Percentiles rank a stretch among this genome's conserved stretches.
phyloP scores from a whole-genome alignment of 1,140 invertebrate genomes.

The Dolichoris vasculosae region DNA sequence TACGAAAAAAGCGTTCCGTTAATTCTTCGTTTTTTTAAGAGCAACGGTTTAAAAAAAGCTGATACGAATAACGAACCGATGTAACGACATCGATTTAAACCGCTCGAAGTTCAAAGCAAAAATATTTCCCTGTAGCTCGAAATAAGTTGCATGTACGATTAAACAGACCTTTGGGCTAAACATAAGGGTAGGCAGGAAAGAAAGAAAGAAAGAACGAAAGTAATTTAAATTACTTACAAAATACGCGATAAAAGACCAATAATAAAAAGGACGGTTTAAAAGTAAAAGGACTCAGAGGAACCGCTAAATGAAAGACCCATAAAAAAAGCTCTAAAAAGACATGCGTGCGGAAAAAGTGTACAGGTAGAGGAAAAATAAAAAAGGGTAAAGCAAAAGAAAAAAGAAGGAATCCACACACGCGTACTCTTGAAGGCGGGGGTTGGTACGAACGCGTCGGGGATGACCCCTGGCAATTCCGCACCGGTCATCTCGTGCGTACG shows the following conservation, averaged over 20 bases:
- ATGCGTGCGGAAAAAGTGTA: background rate
- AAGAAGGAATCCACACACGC: too few species aligned
- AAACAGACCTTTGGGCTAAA: background rate
- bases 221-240: constrained; percentile 24
- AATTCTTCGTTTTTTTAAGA: background rate
- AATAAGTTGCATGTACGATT: background rate
- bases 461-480: constrained; percentile 6
- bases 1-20: too few species aligned
- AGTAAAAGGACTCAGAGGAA: constrained; percentile 24
- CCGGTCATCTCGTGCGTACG: background rate
- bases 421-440: background rate
- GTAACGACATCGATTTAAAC: background rate
- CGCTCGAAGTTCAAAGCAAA: background rate
- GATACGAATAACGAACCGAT: background rate
- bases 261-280: constrained; percentile 30
- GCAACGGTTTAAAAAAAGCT: background rate
- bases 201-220: background rate
- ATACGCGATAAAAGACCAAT: constrained; percentile 10
- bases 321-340: constrained; percentile 26
- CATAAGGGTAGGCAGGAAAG: background rate
- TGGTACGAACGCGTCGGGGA: constrained; percentile 11
- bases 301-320: constrained; percentile 34
- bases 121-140: background rate
- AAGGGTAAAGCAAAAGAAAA: too few species aligned
- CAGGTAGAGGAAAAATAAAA: background rate